These are phyloP conservation scores for Phortica magna DNA, from an alignment of 2,888 invertebrate species.

Conservation along the genomic window DNA sequence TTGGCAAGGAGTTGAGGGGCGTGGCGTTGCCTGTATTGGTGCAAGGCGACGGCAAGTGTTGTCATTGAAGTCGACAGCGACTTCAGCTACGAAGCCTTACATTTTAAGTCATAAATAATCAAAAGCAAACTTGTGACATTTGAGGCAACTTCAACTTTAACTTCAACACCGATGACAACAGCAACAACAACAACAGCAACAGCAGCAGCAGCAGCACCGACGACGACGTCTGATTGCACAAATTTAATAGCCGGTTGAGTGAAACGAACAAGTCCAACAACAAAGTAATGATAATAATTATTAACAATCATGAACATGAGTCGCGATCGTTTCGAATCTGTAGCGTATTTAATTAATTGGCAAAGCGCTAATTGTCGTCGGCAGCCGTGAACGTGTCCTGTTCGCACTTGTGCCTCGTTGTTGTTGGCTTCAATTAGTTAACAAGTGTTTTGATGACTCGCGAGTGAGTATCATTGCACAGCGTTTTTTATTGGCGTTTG, in stretches of 20 bases:
- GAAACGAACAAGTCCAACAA: background rate
- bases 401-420: constrained; percentile 41
- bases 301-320: background rate
- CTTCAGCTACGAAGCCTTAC: constrained; percentile 34
- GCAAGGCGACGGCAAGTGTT: background rate
- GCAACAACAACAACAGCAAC: background rate
- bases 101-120: constrained; percentile 67
- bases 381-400: constrained; percentile 42
- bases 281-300: constrained; percentile 18
- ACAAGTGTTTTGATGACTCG: background rate
- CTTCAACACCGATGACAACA: background rate
- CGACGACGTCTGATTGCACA: background rate
- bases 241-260: constrained; percentile 19
- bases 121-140: constrained; percentile 51
- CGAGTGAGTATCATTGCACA: too few relatives aligned
- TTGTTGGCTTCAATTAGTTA: constrained; percentile 59
- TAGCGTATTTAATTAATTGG: constrained; percentile 57
- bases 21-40: background rate
- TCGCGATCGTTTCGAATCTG: background rate
- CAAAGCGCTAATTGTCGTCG: constrained; percentile 28
- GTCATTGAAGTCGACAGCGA: background rate
- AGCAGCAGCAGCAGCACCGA: constrained; percentile 1
- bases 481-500: background rate
- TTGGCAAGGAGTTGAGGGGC: background rate
- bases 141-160: constrained; percentile 16